These are phyloP conservation scores for Spicauda simplicius DNA, from an alignment of 2,888 invertebrate species.

Conservation along the genomic window DNA sequence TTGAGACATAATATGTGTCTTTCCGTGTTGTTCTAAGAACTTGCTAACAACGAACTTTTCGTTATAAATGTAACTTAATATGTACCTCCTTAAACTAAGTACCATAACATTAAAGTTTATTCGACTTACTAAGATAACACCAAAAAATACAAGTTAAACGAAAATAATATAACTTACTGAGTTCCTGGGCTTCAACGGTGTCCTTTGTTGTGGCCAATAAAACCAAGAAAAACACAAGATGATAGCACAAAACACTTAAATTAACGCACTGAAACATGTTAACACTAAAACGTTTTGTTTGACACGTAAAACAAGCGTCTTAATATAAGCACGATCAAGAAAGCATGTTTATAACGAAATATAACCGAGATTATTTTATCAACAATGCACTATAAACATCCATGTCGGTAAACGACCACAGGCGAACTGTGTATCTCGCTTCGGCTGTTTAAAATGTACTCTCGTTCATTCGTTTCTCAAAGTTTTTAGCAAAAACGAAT, in stretches of 20 bases:
- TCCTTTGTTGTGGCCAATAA: constrained; percentile 73
- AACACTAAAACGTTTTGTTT: constrained; percentile 22
- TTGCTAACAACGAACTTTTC: too few relatives aligned
- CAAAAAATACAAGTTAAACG: neutral
- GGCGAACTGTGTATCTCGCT: constrained; percentile 38
- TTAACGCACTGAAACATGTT: constrained; percentile 65
- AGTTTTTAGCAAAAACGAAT: too few relatives aligned
- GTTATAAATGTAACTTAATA: too few relatives aligned
- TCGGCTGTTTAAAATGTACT: too few relatives aligned
- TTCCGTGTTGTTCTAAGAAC: too few relatives aligned
- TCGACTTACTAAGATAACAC: neutral
- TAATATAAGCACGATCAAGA: constrained; percentile 35
- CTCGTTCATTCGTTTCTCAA: too few relatives aligned
- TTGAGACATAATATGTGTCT: too few relatives aligned
- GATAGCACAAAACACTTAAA: constrained; percentile 63
- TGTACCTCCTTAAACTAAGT: neutral
- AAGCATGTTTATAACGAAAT: constrained; percentile 38
- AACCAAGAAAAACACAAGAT: constrained; percentile 66
- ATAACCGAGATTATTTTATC: constrained; percentile 42
- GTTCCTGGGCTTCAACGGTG: constrained; percentile 62
- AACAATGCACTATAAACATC: constrained; percentile 60
- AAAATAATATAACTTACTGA: constrained; percentile 68
- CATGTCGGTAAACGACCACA: constrained; percentile 39
- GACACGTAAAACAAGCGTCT: constrained; percentile 36
- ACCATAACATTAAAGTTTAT: neutral